Percentiles rank a stretch among this genome's conserved stretches.
Conservation (phyloP, 2,113 vertebrate species). For the Oncorhynchus kisutch region DNA sequence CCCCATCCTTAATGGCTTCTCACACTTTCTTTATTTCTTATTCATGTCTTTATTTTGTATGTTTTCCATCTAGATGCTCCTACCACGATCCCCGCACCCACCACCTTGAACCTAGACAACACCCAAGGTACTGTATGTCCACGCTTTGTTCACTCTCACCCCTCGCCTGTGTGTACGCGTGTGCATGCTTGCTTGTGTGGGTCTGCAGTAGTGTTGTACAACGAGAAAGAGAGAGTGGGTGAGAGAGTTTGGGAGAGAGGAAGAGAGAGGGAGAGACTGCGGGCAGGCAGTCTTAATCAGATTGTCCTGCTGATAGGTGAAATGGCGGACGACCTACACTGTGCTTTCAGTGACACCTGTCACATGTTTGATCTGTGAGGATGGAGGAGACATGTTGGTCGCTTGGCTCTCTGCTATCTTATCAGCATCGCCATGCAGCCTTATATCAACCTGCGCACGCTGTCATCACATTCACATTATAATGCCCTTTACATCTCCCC, state of each 20-base stretch:
- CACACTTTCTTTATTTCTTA: conserved; percentile 67
- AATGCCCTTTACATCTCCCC: conserved; percentile 61
- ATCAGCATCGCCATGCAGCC: conserved; percentile 60
- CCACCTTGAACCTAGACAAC: conserved; percentile 74
- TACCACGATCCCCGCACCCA: conserved; percentile 78
- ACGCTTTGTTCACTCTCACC: too few relatives aligned
- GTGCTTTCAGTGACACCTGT: conserved; percentile 59
- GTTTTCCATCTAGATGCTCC: conserved; percentile 81
- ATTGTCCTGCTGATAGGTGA: conserved; percentile 64
- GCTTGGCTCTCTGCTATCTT: conserved; percentile 52
- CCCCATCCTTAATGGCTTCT: conserved; percentile 54
- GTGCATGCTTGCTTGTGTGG: conserved; percentile 25
- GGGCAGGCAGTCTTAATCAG: conserved; percentile 63
- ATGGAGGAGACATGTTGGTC: conserved; percentile 34
- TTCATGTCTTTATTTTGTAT: conserved; percentile 72
- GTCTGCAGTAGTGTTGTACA: conserved; percentile 5
- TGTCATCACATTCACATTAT: conserved; percentile 46
- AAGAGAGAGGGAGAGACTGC: conserved; percentile 28
- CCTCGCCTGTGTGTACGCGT: conserved; percentile 34
- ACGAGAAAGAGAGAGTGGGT: conserved; percentile 6
- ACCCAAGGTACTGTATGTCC: conserved; percentile 77
- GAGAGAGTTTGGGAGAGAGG: conserved; percentile 4
- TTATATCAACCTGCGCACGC: conserved; percentile 55
- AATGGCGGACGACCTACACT: conserved; percentile 46
- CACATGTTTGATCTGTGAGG: conserved; percentile 60